Percentiles rank a stretch among this genome's conserved stretches.
Conservation (phyloP, 2,888 invertebrate genomes). For the Lordiphosa andalusiaca region DNA sequence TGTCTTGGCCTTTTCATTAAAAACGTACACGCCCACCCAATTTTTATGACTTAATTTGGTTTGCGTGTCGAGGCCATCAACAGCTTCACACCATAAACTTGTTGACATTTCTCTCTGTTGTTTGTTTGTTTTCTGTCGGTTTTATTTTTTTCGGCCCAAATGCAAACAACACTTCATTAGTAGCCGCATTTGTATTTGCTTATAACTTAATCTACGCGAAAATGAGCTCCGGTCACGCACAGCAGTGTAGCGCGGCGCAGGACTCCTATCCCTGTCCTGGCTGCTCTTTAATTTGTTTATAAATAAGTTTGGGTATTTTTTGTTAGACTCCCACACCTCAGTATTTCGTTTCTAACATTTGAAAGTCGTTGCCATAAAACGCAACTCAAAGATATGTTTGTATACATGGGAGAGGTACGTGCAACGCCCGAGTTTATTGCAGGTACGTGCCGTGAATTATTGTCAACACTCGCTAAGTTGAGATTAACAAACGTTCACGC, state of each 20-base stretch:
- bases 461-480: constrained; percentile 52
- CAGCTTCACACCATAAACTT: constrained; percentile 71
- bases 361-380: constrained; percentile 20
- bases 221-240: constrained; percentile 61
- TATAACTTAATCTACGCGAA: constrained; percentile 67
- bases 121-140: constrained; percentile 1
- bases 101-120: constrained; percentile 58
- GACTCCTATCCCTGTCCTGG: not conserved
- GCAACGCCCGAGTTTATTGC: constrained; percentile 55
- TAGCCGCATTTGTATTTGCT: constrained; percentile 61
- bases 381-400: constrained; percentile 14
- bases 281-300: not conserved
- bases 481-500: constrained; percentile 68
- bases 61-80: constrained; percentile 63
- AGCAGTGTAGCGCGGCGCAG: constrained; percentile 1
- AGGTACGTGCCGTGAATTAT: constrained; percentile 69
- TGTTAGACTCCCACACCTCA: not conserved
- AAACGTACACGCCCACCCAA: constrained; percentile 23
- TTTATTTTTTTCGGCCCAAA: constrained; percentile 15
- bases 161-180: constrained; percentile 72
- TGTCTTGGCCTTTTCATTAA: constrained; percentile 26
- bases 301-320: constrained; percentile 2
- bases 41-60: constrained; percentile 67
- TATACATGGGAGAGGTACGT: constrained; percentile 9
- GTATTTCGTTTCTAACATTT: constrained; percentile 19